Evolutionary conservation across 2,113 vertebrate species (phyloP).

Genomic region (Kryptolebias marmoratus): DNA sequence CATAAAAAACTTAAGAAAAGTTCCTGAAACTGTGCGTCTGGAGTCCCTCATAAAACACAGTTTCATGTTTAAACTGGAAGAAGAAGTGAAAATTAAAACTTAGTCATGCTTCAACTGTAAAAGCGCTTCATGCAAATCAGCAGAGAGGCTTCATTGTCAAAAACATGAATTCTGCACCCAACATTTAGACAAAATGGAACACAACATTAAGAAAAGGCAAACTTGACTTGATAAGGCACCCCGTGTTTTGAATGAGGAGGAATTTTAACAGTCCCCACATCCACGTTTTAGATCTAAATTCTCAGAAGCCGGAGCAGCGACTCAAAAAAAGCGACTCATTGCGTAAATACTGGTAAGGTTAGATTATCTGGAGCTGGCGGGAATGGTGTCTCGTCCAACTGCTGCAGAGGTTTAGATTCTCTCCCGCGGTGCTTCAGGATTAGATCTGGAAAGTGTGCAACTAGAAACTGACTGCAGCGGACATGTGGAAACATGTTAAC

Average conservation of each 20-base stretch:
- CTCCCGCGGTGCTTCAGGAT: background rate
- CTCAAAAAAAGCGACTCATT: background rate
- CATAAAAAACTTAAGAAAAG: background rate
- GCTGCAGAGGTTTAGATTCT: background rate
- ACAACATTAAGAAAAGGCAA: too few relatives aligned
- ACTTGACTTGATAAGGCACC: too few relatives aligned
- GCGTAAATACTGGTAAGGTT: background rate
- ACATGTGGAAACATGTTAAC: background rate
- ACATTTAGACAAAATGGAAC: background rate
- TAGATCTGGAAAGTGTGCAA: background rate
- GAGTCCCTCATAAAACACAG: background rate
- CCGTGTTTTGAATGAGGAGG: background rate
- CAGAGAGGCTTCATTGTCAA: background rate
- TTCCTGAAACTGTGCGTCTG: background rate
- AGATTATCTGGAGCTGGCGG: too few relatives aligned
- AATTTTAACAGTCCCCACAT: background rate
- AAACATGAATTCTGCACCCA: background rate
- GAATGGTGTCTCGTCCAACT: background rate
- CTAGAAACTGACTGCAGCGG: background rate
- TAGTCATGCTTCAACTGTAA: background rate
- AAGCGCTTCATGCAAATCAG: background rate
- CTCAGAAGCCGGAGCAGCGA: background rate
- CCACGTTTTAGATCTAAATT: background rate
- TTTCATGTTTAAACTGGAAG: background rate
- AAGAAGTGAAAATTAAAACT: background rate